phyloP scores from a whole-genome alignment of 30 jellyfish, hydroid and myxozoan species.

The Cassiopea xamachana region DNA sequence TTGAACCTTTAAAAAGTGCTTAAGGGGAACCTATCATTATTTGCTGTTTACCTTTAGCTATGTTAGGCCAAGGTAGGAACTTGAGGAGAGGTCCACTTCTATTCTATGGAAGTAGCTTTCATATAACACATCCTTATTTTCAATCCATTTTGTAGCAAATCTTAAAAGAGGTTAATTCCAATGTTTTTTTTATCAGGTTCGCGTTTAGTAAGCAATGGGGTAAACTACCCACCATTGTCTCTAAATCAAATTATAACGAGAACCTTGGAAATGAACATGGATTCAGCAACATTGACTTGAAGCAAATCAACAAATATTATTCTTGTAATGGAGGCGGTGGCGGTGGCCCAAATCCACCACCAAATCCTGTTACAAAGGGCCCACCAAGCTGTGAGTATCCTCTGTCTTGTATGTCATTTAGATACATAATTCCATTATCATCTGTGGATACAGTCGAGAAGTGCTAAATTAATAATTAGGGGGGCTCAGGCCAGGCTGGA shows the following conservation, averaged over 20 bases:
- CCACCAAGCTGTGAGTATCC: conserved; percentile 26
- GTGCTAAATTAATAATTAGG: too few relatives aligned
- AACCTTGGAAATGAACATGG: conserved; percentile 61
- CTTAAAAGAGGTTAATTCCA: too few relatives aligned
- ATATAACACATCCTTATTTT: too few relatives aligned
- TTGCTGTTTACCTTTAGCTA: too few relatives aligned
- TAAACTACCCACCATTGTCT: conserved; percentile 46
- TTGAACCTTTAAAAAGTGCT: too few relatives aligned
- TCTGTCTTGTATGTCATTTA: background rate
- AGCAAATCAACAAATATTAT: conserved; percentile 57
- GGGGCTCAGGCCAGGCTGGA: too few relatives aligned
- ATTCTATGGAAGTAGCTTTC: too few relatives aligned
- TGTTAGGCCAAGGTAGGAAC: too few relatives aligned
- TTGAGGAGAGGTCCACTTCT: too few relatives aligned
- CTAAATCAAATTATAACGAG: conserved; percentile 39
- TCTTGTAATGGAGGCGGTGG: conserved; percentile 63
- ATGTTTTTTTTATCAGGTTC: conserved; percentile 3
- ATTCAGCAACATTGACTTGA: conserved; percentile 45
- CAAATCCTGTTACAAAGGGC: conserved; percentile 21
- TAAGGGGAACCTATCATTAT: too few relatives aligned
- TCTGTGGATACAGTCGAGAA: too few relatives aligned
- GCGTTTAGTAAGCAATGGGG: conserved; percentile 63
- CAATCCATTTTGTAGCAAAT: too few relatives aligned
- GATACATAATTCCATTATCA: background rate
- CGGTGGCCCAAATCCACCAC: conserved; percentile 57